Conservation (phyloP, 1,140 invertebrate species). For the Dendroctonus ponderosae region DNA sequence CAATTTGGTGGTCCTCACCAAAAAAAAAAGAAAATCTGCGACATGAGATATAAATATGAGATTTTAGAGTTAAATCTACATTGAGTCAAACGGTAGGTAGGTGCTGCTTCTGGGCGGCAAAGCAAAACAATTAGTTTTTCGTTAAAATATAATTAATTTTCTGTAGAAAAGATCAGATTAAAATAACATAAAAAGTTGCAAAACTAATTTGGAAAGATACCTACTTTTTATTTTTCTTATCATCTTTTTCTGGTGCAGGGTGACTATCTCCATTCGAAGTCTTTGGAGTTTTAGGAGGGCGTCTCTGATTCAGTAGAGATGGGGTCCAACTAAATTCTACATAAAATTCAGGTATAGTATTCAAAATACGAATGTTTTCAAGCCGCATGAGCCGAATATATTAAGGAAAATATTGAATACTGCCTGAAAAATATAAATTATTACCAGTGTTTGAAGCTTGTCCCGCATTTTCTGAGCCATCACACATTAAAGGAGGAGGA, state of each 20-base stretch:
- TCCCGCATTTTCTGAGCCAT: conserved; percentile 32
- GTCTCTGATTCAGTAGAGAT: conserved; percentile 41
- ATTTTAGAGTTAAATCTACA: no score
- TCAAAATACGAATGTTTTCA: no score
- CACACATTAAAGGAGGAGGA: conserved; percentile 40
- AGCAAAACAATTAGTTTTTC: no score
- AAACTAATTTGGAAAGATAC: neutral
- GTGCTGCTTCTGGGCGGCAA: no score
- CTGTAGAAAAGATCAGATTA: neutral
- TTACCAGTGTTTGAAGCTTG: conserved; percentile 37
- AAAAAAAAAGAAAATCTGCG: no score
- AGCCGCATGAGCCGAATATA: no score
- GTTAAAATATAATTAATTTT: no score
- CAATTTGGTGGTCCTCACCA: no score
- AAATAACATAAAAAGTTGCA: neutral
- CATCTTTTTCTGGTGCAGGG: conserved; percentile 45
- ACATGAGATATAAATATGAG: no score
- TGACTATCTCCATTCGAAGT: conserved; percentile 32
- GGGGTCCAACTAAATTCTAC: conserved; percentile 50
- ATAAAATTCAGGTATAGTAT: no score
- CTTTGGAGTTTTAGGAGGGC: conserved; percentile 34
- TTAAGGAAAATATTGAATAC: neutral
- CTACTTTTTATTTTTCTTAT: conserved; percentile 38
- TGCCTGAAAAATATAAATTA: neutral
- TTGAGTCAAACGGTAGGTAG: no score